These are phyloP conservation scores for Stenotaenia linearis DNA, from an alignment of 2,888 invertebrate genomes.

Conservation along the genomic window DNA sequence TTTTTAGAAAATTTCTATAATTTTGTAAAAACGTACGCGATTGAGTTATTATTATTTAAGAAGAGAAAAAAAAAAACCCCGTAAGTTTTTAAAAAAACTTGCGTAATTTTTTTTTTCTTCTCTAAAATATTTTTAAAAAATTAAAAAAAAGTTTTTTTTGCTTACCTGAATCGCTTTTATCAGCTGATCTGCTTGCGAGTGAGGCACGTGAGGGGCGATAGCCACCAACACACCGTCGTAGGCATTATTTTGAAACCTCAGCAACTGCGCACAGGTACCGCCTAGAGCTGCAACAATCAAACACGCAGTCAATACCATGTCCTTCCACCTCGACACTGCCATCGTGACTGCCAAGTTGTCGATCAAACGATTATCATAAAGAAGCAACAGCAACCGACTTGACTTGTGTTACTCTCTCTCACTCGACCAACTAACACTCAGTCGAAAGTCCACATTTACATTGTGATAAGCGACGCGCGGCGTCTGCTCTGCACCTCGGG, in stretches of 20 bases:
- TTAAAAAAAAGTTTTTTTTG: neutral
- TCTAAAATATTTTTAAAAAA: neutral
- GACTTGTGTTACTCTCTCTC: neutral
- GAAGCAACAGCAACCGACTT: neutral
- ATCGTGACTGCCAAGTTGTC: neutral
- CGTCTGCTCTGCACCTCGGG: constrained; percentile 5
- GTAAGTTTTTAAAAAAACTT: too few relatives aligned
- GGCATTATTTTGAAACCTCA: neutral
- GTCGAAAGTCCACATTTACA: neutral
- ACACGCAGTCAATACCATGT: neutral
- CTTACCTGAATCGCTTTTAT: constrained; percentile 20
- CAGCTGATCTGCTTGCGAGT: neutral
- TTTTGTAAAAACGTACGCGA: too few relatives aligned
- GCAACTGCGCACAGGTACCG: constrained; percentile 3
- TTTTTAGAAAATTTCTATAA: too few relatives aligned
- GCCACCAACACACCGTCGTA: constrained; percentile 13
- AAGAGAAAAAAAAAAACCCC: too few relatives aligned
- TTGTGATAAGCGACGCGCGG: neutral
- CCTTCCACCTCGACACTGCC: neutral
- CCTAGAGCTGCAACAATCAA: neutral
- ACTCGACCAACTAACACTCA: neutral
- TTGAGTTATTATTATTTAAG: too few relatives aligned
- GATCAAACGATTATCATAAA: neutral
- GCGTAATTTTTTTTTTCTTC: too few relatives aligned
- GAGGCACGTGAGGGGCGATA: neutral